These are phyloP conservation scores for Bombylius major DNA, from an alignment of 2,888 invertebrate genomes.

Conservation along the genomic window DNA sequence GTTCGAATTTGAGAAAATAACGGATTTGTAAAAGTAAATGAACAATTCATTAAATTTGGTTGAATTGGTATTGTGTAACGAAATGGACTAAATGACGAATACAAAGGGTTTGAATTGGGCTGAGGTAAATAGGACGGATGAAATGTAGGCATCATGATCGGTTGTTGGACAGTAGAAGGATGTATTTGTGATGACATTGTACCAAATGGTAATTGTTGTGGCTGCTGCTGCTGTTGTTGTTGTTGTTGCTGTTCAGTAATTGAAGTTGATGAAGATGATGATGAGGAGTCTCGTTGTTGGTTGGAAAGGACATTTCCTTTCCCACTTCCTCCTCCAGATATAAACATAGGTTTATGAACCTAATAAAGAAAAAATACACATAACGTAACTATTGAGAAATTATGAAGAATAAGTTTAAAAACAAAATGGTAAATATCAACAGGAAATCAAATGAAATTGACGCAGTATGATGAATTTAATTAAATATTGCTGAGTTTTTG, in stretches of 20 bases:
- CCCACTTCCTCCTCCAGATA: slow-evolving; percentile 33
- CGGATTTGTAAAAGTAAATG: slow-evolving; percentile 2
- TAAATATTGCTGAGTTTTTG: no score
- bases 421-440: no score
- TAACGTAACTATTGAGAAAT: no score
- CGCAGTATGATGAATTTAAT: no score
- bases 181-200: slow-evolving; percentile 13
- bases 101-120: background rate
- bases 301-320: slow-evolving; percentile 26
- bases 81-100: background rate
- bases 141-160: slow-evolving; percentile 7
- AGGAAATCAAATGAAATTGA: no score
- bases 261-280: slow-evolving; percentile 12
- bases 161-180: slow-evolving; percentile 10
- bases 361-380: background rate
- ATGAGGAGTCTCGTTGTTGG: slow-evolving; percentile 20
- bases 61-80: background rate
- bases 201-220: background rate
- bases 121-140: background rate
- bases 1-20: slow-evolving; percentile 1
- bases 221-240: slow-evolving; percentile 12
- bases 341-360: slow-evolving; percentile 24
- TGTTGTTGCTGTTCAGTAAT: background rate
- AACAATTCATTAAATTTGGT: background rate
- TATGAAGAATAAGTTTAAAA: no score